Evolutionary conservation across 2,113 vertebrate species (phyloP).

Genomic region (Platysteira castanea): DNA sequence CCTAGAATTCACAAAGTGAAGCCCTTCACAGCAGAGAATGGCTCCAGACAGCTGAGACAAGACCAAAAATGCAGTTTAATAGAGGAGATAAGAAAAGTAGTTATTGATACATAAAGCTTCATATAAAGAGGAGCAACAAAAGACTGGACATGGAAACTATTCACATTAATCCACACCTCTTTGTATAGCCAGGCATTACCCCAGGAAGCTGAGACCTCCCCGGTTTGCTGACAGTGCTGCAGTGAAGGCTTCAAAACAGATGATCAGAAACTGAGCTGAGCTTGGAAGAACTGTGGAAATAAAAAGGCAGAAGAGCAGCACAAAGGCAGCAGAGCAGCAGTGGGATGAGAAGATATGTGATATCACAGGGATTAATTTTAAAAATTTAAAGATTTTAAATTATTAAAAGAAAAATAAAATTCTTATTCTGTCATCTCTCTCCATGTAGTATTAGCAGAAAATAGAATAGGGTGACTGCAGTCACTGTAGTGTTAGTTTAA

Average conservation of each 20-base stretch:
- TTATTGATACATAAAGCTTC: background rate
- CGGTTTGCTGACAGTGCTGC: background rate
- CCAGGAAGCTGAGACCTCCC: background rate
- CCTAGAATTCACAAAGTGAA: background rate
- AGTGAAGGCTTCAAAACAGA: background rate
- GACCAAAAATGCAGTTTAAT: background rate
- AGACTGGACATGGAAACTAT: background rate
- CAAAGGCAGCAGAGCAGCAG: background rate
- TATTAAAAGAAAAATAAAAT: background rate
- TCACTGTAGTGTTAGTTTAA: background rate
- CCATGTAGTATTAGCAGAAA: background rate
- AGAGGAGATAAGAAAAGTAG: background rate
- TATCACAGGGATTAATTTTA: background rate
- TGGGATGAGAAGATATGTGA: background rate
- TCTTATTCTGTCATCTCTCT: background rate
- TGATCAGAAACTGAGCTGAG: fast-evolving
- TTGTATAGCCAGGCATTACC: background rate
- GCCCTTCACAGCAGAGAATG: background rate
- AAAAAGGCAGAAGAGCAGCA: background rate
- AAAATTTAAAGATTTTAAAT: background rate
- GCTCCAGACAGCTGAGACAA: background rate
- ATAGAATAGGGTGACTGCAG: background rate
- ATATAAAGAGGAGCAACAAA: background rate
- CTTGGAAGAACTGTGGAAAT: background rate
- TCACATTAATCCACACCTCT: background rate